These are phyloP conservation scores for Electrophaes corylata DNA, from an alignment of 2,888 invertebrate genomes.

Conservation along the genomic window DNA sequence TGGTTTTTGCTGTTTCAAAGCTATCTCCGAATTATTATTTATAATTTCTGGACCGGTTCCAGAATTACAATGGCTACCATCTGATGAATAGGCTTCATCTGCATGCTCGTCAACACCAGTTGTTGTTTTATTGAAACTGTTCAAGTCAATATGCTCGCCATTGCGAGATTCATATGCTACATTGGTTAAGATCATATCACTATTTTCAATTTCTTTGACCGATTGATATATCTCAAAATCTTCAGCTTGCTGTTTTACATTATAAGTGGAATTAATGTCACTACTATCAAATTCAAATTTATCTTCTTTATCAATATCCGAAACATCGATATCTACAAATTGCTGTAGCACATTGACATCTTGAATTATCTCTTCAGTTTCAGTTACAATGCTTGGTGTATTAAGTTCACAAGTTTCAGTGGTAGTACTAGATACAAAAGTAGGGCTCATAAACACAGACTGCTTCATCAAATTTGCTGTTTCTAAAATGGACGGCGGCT, in stretches of 20 bases:
- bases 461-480: constrained; percentile 72
- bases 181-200: constrained; percentile 26
- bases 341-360: background rate
- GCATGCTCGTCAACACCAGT: constrained; percentile 24
- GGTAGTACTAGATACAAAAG: constrained; percentile 54
- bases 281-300: background rate
- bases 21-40: constrained; percentile 16
- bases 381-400: constrained; percentile 1
- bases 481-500: constrained; percentile 65
- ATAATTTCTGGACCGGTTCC: constrained; percentile 13
- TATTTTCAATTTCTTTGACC: constrained; percentile 29
- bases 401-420: constrained; percentile 48
- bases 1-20: constrained; percentile 6
- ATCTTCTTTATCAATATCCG: background rate
- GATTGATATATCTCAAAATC: constrained; percentile 12
- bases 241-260: constrained; percentile 7
- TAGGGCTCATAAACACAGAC: constrained; percentile 72
- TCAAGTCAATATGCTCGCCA: constrained; percentile 3
- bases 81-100: constrained; percentile 34
- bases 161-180: constrained; percentile 7
- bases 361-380: constrained; percentile 5
- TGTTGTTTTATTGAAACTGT: constrained; percentile 17
- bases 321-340: constrained; percentile 2
- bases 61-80: constrained; percentile 29
- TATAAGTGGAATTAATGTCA: background rate